Base-by-base conservation (phyloP, 2,888 invertebrate genomes). In the Deilephila elpenor region DNA sequence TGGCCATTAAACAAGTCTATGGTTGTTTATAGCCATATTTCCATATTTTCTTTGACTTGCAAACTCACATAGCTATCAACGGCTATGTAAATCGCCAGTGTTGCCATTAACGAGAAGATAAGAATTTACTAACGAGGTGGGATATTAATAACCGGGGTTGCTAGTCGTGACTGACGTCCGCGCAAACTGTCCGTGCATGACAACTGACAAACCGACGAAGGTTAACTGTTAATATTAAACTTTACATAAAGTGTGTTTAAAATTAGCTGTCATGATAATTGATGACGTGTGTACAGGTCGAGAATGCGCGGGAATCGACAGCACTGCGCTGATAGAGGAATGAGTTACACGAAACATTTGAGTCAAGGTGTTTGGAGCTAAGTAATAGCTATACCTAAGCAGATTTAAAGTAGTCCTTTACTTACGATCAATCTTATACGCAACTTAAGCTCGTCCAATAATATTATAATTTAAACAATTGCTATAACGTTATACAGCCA, bases 71-170 rank as follows among this genome's bases (percentile, higher is more conserved):
- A 61, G 59, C 75, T 56, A 73, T 72, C 71, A 73, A 74, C 73
- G 53, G 74, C 74, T 81, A 82, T 80, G 80, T 81, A 81, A 83
- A 79, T 79, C 74, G 76, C 73, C 72, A 78, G 86, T 87, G 87
- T 86, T 84, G 86, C 86, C 80, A 85, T 87, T 86, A 86, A 82
- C 82, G 76, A 79, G 79, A 76, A 83, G 83, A 87, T 87, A 87
- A 87, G 84, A 85, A 86, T 85, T 82, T 81, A 77, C 84, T 88
- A 89, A 89, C 88, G 88, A 88, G 84, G 78, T 79, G 80, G 80
- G 82, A 79, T 84, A 86, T 85, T 83, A 83, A 83, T 83, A 83
- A 79, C 82, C 83, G 82, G 82, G 81, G 84, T 82, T 83, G 84
- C 82, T 80, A 80, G 83, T 85, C 84, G 84, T 86, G 88, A 89